Percentiles rank a stretch among this genome's conserved stretches.
Conservation (phyloP, 2,888 invertebrate species). For the Empis livida region DNA sequence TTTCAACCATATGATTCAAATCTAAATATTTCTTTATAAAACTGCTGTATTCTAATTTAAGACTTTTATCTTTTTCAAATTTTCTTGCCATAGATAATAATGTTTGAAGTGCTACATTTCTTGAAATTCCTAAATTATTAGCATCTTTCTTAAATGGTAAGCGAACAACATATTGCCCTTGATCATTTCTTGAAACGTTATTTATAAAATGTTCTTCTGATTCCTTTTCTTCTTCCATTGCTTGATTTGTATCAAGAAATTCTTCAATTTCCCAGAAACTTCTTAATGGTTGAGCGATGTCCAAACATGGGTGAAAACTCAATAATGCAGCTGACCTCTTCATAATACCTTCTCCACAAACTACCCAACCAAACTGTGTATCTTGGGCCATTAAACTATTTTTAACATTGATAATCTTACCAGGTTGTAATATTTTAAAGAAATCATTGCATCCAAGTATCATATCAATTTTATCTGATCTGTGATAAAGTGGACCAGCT, state of each 20-base stretch:
- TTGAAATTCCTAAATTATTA: not conserved
- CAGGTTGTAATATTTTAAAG: conserved; percentile 2
- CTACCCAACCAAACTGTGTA: conserved; percentile 7
- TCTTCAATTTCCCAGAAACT: not conserved
- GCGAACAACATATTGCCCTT: not conserved
- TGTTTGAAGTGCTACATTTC: not conserved
- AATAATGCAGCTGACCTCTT: not conserved
- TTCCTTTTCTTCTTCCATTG: not conserved
- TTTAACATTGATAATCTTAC: conserved; percentile 1
- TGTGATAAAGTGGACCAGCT: conserved; percentile 2
- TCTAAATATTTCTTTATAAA: not conserved
- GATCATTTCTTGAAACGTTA: not conserved
- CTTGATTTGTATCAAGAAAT: not conserved
- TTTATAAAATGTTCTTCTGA: not conserved
- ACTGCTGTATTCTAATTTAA: not conserved
- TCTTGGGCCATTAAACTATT: conserved; percentile 4
- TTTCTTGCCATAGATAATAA: not conserved
- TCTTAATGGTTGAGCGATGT: not conserved
- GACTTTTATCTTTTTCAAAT: not conserved
- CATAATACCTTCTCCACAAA: conserved; percentile 1
- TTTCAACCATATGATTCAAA: not conserved
- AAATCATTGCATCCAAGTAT: conserved; percentile 6
- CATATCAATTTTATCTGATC: conserved; percentile 2
- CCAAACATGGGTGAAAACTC: not conserved
- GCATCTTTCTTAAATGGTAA: not conserved